These are phyloP conservation scores for Cheilinus undulatus DNA, from an alignment of 2,113 vertebrate genomes.

Conservation along the genomic window DNA sequence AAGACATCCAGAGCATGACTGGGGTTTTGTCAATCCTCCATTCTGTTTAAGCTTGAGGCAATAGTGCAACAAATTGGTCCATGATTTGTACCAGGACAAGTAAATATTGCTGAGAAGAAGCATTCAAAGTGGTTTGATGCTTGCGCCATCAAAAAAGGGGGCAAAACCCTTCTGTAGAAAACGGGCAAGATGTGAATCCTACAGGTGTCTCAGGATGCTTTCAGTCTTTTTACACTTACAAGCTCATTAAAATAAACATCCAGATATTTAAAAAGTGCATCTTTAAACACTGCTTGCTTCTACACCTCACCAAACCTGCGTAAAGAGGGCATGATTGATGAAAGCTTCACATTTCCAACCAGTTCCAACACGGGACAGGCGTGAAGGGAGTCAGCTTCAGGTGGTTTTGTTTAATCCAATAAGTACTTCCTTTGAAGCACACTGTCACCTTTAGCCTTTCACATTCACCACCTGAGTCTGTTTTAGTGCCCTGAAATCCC, in stretches of 20 bases:
- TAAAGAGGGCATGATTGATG: not conserved
- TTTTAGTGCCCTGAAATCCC: not conserved
- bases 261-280: not conserved
- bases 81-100: too few relatives aligned
- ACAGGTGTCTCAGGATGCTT: too few relatives aligned
- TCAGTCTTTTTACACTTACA: not conserved
- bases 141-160: too few relatives aligned
- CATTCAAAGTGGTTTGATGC: too few relatives aligned
- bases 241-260: not conserved
- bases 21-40: too few relatives aligned
- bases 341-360: not conserved
- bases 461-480: not conserved
- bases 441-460: not conserved
- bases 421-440: constrained; percentile 9
- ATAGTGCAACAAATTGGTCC: too few relatives aligned
- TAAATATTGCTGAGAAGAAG: too few relatives aligned
- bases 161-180: not conserved
- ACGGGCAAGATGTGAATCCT: too few relatives aligned
- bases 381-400: not conserved
- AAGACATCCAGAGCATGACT: too few relatives aligned
- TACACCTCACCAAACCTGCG: not conserved
- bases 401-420: not conserved
- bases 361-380: not conserved
- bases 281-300: not conserved
- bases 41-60: too few relatives aligned